A percentile compares a stretch with the other conserved stretches of the same genome.
phyloP scores from a whole-genome alignment of 2,113 vertebrate genomes.

The Aptenodytes forsteri region DNA sequence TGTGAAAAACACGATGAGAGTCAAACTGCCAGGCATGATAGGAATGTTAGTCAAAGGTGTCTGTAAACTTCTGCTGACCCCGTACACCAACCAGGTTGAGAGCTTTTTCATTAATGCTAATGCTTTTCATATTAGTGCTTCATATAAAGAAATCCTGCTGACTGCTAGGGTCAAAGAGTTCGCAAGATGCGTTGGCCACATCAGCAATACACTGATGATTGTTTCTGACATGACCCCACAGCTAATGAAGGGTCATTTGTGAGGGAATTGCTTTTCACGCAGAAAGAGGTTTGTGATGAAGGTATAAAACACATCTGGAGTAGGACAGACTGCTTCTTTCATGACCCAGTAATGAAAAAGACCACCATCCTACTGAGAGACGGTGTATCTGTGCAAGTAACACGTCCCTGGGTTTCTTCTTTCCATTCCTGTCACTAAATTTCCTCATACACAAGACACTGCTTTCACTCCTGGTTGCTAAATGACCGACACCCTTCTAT shows the following conservation, averaged over 20 bases:
- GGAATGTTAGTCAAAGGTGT: slow-evolving; percentile 60
- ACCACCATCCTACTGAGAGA: not conserved
- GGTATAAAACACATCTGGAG: not conserved
- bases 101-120: slow-evolving; percentile 62
- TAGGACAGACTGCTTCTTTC: not conserved
- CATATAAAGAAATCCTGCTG: slow-evolving; percentile 52
- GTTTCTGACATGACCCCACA: slow-evolving; percentile 22
- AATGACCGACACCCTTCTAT: not conserved
- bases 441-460: accelerated
- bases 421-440: not conserved
- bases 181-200: not conserved
- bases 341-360: not conserved
- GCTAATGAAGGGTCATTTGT: slow-evolving; percentile 48
- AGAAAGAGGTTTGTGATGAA: not conserved
- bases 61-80: slow-evolving; percentile 64
- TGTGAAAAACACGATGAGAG: slow-evolving; percentile 17
- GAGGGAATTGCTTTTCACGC: not conserved
- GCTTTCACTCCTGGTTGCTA: accelerated
- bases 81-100: not conserved
- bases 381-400: accelerated
- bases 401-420: not conserved
- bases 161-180: slow-evolving; percentile 41
- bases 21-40: slow-evolving; percentile 8
- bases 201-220: slow-evolving; percentile 30
- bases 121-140: slow-evolving; percentile 53